Conservation (phyloP, 2,888 invertebrate genomes). For the Drosophila pseudotakahashii region DNA sequence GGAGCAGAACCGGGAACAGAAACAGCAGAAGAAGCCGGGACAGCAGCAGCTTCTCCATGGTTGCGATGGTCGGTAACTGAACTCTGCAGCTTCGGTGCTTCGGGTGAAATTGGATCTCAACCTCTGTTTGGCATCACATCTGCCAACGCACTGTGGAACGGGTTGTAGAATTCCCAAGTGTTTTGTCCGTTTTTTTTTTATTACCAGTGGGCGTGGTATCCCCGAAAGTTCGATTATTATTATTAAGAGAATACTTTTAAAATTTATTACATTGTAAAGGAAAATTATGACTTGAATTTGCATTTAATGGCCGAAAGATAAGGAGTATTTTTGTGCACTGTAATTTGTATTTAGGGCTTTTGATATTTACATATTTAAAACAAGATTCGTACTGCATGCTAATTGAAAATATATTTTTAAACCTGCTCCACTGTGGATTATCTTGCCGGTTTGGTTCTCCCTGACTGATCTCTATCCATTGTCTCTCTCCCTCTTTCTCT, state of each 20-base stretch:
- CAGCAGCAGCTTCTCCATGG: conserved; percentile 35
- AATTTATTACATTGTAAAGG: neutral
- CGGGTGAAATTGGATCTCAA: conserved; percentile 34
- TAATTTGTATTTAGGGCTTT: neutral
- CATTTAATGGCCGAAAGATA: neutral
- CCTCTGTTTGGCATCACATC: conserved; percentile 33
- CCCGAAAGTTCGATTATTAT: neutral
- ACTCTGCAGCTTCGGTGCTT: conserved; percentile 30
- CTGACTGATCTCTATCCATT: conserved; percentile 44
- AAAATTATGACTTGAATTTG: neutral
- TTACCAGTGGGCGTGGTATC: neutral
- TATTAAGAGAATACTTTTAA: neutral
- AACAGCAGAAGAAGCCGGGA: conserved; percentile 3
- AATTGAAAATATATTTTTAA: neutral
- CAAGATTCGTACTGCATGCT: neutral
- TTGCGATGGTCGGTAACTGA: conserved; percentile 37
- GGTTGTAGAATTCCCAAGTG: neutral
- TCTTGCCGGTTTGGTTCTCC: conserved; percentile 41
- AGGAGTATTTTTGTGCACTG: neutral
- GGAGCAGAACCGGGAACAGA: neutral
- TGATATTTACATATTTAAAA: neutral
- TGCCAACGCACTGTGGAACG: conserved; percentile 50
- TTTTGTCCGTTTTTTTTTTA: no score
- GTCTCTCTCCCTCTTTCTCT: no score
- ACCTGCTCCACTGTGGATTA: conserved; percentile 44